Conservation (phyloP, 2,888 invertebrate genomes). For the Mylabris sibirica region DNA sequence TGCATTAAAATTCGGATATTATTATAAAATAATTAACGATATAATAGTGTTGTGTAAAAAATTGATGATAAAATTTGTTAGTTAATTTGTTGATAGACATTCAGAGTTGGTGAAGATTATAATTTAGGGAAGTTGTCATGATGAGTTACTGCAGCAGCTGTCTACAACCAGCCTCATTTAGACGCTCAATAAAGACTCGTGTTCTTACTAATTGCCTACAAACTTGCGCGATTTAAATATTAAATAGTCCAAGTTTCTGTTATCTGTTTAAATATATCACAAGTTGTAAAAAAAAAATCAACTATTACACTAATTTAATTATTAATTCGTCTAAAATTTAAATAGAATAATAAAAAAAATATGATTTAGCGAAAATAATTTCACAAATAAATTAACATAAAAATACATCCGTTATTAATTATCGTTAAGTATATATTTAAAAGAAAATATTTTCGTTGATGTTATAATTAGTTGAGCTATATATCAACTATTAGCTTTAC, state of each 20-base stretch:
- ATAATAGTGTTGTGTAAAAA: not conserved
- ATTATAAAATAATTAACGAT: not conserved
- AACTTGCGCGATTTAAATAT: constrained; percentile 50
- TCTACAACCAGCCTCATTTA: constrained; percentile 51
- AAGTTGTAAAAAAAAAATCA: not conserved
- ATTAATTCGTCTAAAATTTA: no score
- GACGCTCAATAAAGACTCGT: constrained; percentile 46
- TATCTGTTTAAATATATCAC: constrained; percentile 13
- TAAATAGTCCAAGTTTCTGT: constrained; percentile 37
- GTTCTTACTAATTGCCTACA: constrained; percentile 54
- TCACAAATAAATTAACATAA: constrained; percentile 11
- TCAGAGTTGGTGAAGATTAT: constrained; percentile 7
- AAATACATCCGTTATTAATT: constrained; percentile 8
- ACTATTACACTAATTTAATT: no score
- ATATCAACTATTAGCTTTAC: constrained; percentile 55
- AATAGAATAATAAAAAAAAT: constrained; percentile 10
- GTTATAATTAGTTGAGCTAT: constrained; percentile 56
- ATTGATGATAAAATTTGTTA: constrained; percentile 8
- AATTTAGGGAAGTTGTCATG: constrained; percentile 34
- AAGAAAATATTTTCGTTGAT: constrained; percentile 50
- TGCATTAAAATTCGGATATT: not conserved
- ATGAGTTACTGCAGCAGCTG: constrained; percentile 55
- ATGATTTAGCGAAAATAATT: not conserved
- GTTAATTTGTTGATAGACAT: constrained; percentile 10
- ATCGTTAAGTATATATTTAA: constrained; percentile 41